Percentiles rank a stretch among this genome's conserved stretches.
Evolutionary conservation across 2,113 vertebrate genomes (phyloP).

Genomic region (Ageneiosus marmoratus): DNA sequence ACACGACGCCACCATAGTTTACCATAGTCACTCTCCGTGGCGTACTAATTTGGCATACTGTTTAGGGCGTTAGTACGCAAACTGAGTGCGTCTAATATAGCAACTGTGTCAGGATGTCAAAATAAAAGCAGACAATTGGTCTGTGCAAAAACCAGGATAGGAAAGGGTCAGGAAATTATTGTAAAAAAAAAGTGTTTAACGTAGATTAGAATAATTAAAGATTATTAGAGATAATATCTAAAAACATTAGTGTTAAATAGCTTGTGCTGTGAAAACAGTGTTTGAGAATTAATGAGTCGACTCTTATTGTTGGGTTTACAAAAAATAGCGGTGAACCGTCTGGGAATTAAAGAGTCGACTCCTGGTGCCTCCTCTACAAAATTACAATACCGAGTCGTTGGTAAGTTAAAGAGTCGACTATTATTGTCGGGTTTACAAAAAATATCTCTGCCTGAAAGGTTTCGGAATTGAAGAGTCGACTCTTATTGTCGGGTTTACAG

Average conservation of each 20-base stretch:
- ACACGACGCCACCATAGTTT: background rate
- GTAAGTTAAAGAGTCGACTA: too few relatives aligned
- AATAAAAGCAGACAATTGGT: constrained; percentile 19
- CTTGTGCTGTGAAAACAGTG: background rate
- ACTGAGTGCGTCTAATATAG: background rate
- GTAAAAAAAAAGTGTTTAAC: background rate
- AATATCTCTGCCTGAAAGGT: too few relatives aligned
- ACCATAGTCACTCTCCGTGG: background rate
- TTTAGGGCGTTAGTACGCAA: background rate
- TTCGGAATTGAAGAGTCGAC: too few relatives aligned
- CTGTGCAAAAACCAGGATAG: background rate
- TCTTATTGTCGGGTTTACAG: background rate
- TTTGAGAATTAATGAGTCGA: background rate
- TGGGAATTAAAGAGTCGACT: too few relatives aligned
- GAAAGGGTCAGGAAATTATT: background rate
- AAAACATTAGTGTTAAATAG: background rate
- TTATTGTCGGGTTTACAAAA: too few relatives aligned
- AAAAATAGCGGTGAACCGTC: background rate
- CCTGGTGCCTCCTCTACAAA: too few relatives aligned
- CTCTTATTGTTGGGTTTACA: background rate
- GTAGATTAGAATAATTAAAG: background rate
- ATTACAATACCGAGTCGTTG: too few relatives aligned
- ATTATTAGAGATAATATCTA: background rate
- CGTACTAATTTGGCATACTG: background rate
- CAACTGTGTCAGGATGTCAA: background rate